phyloP scores from a whole-genome alignment of 2,888 invertebrate species.

The Myathropa florea region DNA sequence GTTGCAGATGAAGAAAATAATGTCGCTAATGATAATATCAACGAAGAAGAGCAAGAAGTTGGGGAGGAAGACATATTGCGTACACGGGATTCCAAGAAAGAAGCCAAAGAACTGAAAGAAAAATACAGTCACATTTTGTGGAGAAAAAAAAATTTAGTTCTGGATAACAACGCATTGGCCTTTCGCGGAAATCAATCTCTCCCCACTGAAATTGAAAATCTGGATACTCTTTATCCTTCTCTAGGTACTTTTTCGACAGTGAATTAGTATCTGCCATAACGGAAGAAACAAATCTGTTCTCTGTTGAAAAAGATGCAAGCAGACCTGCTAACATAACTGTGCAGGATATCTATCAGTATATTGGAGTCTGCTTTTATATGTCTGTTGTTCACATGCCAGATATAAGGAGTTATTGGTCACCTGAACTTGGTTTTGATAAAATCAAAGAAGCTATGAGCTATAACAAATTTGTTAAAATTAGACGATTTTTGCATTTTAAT shows the following conservation, averaged over 20 bases:
- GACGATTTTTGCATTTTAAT: conserved; percentile 13
- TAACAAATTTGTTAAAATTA: background rate
- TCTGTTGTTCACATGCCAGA: background rate
- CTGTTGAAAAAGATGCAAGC: background rate
- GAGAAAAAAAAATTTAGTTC: background rate
- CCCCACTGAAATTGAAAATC: background rate
- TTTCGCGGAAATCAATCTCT: background rate
- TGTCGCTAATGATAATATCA: background rate
- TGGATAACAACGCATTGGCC: background rate
- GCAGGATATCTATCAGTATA: conserved; percentile 2
- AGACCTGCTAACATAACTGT: background rate
- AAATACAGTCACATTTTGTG: conserved; percentile 1
- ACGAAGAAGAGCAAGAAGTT: conserved; percentile 4
- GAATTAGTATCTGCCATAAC: background rate
- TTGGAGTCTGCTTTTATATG: conserved; percentile 9
- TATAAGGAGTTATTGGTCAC: background rate
- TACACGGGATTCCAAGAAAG: conserved; percentile 1
- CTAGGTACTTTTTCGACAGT: background rate
- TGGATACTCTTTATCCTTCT: conserved; percentile 2
- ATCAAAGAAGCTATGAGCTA: background rate
- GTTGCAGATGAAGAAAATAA: background rate
- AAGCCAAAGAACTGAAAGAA: background rate
- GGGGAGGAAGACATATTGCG: background rate
- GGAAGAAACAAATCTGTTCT: background rate
- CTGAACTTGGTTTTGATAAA: conserved; percentile 2